These are phyloP conservation scores for Syrmaticus mikado DNA, from an alignment of 2,113 vertebrate species.

Conservation along the genomic window DNA sequence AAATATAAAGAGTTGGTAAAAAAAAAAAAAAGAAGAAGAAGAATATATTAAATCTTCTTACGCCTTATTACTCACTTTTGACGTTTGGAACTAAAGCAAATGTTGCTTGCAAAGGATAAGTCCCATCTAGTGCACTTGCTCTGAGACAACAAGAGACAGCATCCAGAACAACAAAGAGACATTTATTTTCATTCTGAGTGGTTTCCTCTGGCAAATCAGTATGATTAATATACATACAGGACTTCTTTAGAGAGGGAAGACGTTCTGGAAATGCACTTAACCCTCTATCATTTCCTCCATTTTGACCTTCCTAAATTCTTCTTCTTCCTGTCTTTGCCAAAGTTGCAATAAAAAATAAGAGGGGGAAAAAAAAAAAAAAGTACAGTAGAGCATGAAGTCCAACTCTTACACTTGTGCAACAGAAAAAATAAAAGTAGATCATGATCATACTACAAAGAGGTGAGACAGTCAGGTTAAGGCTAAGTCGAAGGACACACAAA, in stretches of 20 bases:
- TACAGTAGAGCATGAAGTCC: rapidly evolving
- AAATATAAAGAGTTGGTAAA: not conserved
- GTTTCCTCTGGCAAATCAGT: not conserved
- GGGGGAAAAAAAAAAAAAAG: not conserved
- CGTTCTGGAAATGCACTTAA: not conserved
- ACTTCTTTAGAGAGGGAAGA: not conserved
- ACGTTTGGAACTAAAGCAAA: not conserved
- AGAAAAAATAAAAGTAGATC: not conserved
- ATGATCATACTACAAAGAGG: too few species aligned
- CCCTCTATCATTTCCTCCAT: not conserved
- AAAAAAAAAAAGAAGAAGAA: not conserved
- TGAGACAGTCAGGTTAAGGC: too few species aligned
- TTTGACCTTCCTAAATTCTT: not conserved
- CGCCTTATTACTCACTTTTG: not conserved
- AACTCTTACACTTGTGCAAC: not conserved
- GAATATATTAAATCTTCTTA: not conserved
- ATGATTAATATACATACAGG: rapidly evolving
- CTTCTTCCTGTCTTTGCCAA: not conserved
- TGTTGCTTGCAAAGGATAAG: not conserved
- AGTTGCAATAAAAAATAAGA: not conserved
- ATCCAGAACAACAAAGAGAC: not conserved
- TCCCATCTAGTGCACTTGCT: not conserved
- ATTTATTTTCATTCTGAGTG: not conserved
- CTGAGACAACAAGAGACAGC: not conserved
- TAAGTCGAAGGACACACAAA: rapidly evolving